Percentiles rank a stretch among this genome's conserved stretches.
phyloP scores from a whole-genome alignment of 2,797 vertebrate genomes.

The Adelosebastes latens region DNA sequence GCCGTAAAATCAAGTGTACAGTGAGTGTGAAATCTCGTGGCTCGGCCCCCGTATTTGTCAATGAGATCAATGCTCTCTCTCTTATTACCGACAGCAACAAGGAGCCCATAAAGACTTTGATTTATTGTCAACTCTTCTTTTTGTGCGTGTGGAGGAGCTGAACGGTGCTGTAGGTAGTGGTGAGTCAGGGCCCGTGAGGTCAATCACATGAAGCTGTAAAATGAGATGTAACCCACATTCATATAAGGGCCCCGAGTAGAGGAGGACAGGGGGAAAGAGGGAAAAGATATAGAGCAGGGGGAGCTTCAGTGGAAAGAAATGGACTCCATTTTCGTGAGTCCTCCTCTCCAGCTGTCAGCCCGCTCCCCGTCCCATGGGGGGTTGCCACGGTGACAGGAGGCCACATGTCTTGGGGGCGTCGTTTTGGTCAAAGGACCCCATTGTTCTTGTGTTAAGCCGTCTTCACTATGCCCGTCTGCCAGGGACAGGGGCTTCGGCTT shows the following conservation, averaged over 20 bases:
- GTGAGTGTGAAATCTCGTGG: constrained; percentile 59
- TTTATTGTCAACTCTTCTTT: constrained; percentile 42
- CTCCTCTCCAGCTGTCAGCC: constrained; percentile 87
- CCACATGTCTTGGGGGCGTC: constrained; percentile 89
- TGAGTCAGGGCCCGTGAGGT: constrained; percentile 48
- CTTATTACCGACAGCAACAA: constrained; percentile 46
- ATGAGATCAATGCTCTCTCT: constrained; percentile 41
- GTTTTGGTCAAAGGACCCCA: constrained; percentile 86
- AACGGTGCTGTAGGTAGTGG: constrained; percentile 18
- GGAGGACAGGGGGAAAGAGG: constrained; percentile 40
- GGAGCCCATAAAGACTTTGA: constrained; percentile 55
- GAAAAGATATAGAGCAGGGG: constrained; percentile 48
- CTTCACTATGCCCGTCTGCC: constrained; percentile 83
- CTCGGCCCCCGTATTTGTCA: constrained; percentile 57
- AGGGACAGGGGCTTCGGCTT: constrained; percentile 72
- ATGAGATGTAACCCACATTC: constrained; percentile 59
- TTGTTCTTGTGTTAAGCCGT: constrained; percentile 87
- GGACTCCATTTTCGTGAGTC: constrained; percentile 78
- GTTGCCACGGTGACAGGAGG: constrained; percentile 90
- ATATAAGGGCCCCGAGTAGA: constrained; percentile 10
- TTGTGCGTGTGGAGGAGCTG: constrained; percentile 11
- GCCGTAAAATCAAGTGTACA: constrained; percentile 68
- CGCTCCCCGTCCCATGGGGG: constrained; percentile 79
- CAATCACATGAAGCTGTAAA: constrained; percentile 68
- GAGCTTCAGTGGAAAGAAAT: constrained; percentile 78